Evolutionary conservation across 2,797 vertebrate species (phyloP).

Genomic region (Orientallactaga sibirica): DNA sequence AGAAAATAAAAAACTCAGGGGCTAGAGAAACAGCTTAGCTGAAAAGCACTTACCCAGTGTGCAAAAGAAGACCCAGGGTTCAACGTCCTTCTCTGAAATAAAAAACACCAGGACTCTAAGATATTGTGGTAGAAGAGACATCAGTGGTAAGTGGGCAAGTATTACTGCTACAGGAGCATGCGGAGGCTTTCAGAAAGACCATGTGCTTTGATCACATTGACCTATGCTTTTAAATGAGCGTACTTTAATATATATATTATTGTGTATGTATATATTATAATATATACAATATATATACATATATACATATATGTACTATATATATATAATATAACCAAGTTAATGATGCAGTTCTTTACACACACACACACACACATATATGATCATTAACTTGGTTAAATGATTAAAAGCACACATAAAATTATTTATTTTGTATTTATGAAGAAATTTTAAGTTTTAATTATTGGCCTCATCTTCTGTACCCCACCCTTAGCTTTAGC

Average conservation of each 20-base stretch:
- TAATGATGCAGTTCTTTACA: too few relatives aligned
- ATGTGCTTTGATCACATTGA: background rate
- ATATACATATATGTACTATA: too few relatives aligned
- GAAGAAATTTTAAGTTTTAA: constrained; percentile 5
- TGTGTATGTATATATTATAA: background rate
- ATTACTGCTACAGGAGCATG: background rate
- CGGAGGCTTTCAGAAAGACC: background rate
- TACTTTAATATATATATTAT: background rate
- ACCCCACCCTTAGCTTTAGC: background rate
- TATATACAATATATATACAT: background rate
- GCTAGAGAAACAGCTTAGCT: too few relatives aligned
- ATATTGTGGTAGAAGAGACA: background rate
- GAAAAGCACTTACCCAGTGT: too few relatives aligned
- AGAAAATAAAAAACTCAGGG: background rate
- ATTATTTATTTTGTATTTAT: background rate
- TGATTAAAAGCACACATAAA: background rate
- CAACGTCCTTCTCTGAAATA: too few relatives aligned
- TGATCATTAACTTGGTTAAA: background rate
- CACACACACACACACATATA: too few relatives aligned
- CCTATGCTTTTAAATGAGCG: background rate
- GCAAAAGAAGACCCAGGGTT: too few relatives aligned
- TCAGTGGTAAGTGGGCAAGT: background rate
- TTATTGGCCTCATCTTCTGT: background rate
- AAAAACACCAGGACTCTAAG: background rate
- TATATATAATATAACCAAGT: too few relatives aligned